Evolutionary conservation across 2,113 vertebrate genomes (phyloP).

Genomic region (Myotis yumanensis): DNA sequence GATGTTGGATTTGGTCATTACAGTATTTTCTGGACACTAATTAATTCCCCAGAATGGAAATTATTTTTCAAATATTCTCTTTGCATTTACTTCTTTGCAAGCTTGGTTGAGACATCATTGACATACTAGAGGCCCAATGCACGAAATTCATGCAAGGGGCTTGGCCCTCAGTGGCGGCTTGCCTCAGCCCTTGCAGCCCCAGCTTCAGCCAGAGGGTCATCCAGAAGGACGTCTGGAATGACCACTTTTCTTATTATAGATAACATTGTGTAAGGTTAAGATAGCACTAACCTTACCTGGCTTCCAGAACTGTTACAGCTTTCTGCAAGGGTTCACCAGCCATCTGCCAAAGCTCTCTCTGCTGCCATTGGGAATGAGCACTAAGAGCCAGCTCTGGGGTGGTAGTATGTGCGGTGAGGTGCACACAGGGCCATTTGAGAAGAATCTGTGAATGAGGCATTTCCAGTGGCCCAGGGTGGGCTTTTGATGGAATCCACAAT

Average conservation of each 20-base stretch:
- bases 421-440: neutral
- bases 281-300: neutral
- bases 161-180: no score
- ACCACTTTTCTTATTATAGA: no score
- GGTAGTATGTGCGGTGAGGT: neutral
- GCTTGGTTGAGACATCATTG: neutral
- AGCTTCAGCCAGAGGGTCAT: no score
- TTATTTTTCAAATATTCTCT: neutral
- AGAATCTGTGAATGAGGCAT: neutral
- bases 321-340: neutral
- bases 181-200: no score
- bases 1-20: constrained; percentile 68
- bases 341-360: neutral
- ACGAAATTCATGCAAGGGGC: no score
- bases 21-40: constrained; percentile 77
- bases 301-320: neutral
- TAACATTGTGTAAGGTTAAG: neutral
- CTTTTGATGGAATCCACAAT: neutral
- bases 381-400: neutral
- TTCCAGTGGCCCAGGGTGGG: neutral
- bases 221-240: no score
- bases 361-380: neutral
- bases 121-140: neutral
- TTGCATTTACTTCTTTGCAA: neutral
- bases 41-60: constrained; percentile 73